These are phyloP conservation scores for Bradynema listronoti DNA, from an alignment of 1,140 invertebrate species.

Conservation along the genomic window DNA sequence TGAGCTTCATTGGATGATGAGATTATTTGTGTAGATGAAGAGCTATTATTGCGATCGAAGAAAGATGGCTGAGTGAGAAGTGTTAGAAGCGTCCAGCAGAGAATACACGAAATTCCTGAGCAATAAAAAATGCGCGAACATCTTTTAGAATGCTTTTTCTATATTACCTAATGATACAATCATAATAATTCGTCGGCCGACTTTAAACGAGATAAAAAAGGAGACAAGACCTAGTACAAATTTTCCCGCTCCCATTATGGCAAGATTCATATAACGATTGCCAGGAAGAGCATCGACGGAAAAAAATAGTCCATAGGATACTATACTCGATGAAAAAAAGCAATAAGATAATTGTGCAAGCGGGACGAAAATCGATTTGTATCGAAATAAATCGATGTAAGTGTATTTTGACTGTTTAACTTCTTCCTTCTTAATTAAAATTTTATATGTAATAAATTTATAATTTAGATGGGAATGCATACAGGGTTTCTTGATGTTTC, in stretches of 20 bases:
- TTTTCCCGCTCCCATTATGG: slow-evolving; percentile 43
- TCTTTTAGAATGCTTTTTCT: not conserved
- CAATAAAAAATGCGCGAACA: slow-evolving; percentile 3
- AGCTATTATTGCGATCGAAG: too few species aligned
- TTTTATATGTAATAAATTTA: not conserved
- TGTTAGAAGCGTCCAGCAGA: slow-evolving; percentile 36
- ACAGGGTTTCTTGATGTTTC: not conserved
- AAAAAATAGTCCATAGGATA: slow-evolving; percentile 57
- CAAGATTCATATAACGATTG: slow-evolving; percentile 46
- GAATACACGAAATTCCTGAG: slow-evolving; percentile 26
- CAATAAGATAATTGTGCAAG: slow-evolving; percentile 47
- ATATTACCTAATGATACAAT: slow-evolving; percentile 15
- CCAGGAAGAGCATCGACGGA: slow-evolving; percentile 47
- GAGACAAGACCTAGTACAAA: slow-evolving; percentile 36
- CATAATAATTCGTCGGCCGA: slow-evolving; percentile 28
- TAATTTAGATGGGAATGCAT: not conserved
- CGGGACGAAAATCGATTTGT: slow-evolving; percentile 24
- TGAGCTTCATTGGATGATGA: not conserved
- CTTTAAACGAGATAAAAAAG: slow-evolving; percentile 29
- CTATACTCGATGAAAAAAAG: slow-evolving; percentile 45
- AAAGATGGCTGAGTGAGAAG: too few species aligned
- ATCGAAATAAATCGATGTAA: slow-evolving; percentile 35
- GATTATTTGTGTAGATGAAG: too few species aligned
- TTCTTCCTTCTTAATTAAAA: not conserved
- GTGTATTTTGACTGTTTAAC: slow-evolving; percentile 21